phyloP scores from a whole-genome alignment of 2,113 vertebrate genomes.

The Sinosuthora webbiana region DNA sequence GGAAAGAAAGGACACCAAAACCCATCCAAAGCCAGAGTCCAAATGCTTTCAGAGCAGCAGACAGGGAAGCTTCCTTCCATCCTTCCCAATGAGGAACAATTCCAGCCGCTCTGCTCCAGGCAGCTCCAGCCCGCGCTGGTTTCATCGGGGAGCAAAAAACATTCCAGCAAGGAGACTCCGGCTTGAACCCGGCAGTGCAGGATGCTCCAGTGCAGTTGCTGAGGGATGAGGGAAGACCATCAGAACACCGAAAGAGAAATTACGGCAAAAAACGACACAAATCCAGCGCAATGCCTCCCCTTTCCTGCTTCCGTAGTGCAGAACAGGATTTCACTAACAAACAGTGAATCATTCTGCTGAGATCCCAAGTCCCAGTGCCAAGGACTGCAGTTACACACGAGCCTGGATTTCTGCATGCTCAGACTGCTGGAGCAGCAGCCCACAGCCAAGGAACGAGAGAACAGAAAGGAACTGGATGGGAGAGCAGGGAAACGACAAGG shows the following conservation, averaged over 20 bases:
- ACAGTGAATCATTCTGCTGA: not conserved
- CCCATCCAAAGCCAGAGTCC: not conserved
- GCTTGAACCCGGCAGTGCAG: not conserved
- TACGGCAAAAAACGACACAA: not conserved
- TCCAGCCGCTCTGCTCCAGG: not conserved
- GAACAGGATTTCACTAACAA: not conserved
- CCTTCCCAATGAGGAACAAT: not conserved
- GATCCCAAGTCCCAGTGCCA: not conserved
- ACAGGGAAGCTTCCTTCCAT: not conserved
- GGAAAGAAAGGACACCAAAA: not conserved
- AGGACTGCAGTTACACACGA: not conserved
- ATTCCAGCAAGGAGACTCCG: not conserved
- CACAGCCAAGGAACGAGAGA: not conserved
- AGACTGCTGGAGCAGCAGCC: not conserved
- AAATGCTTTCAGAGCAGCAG: not conserved
- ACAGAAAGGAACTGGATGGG: not conserved
- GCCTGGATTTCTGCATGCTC: not conserved
- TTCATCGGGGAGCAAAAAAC: not conserved
- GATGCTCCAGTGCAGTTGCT: not conserved
- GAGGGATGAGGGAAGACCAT: not conserved
- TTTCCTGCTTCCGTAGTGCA: fast-evolving
- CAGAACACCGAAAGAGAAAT: not conserved
- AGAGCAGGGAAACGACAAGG: not conserved
- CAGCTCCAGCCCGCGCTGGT: not conserved
- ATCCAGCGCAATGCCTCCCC: not conserved